Percentiles rank a stretch among this genome's conserved stretches.
These are phyloP conservation scores for Chaetodon auriga DNA, from an alignment of 2,113 vertebrate genomes.

Conservation along the genomic window DNA sequence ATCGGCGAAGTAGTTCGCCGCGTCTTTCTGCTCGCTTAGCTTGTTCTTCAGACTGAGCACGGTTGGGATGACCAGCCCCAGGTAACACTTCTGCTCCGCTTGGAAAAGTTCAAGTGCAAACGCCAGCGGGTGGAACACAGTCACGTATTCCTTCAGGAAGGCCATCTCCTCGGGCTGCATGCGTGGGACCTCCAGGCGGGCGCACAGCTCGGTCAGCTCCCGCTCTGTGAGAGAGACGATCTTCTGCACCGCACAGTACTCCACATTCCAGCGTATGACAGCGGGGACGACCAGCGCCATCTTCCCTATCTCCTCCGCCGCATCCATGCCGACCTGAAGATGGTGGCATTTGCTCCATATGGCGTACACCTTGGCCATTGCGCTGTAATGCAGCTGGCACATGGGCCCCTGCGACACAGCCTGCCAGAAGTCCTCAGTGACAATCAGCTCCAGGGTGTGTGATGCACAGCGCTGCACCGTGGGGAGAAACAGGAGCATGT, in stretches of 20 bases:
- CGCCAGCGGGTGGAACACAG: slow-evolving; percentile 81
- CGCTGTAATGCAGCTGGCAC: slow-evolving; percentile 76
- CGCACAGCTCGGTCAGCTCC: slow-evolving; percentile 77
- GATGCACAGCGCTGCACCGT: slow-evolving; percentile 78
- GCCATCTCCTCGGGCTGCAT: slow-evolving; percentile 79
- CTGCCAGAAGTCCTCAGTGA: slow-evolving; percentile 80
- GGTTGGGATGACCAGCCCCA: slow-evolving; percentile 82
- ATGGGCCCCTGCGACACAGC: slow-evolving; percentile 78
- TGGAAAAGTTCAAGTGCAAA: slow-evolving; percentile 84
- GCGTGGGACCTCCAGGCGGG: slow-evolving; percentile 72
- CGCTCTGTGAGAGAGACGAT: slow-evolving; percentile 75
- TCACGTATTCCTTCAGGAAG: slow-evolving; percentile 81
- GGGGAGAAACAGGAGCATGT: slow-evolving; percentile 79
- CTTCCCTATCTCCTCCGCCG: slow-evolving; percentile 75
- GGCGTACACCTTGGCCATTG: slow-evolving; percentile 77
- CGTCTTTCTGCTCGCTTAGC: slow-evolving; percentile 77
- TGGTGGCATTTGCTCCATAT: slow-evolving; percentile 81
- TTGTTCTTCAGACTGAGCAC: slow-evolving; percentile 84
- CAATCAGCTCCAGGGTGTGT: slow-evolving; percentile 79
- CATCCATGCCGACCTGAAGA: slow-evolving; percentile 71
- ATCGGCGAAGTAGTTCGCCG: slow-evolving; percentile 64
- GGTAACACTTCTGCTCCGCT: slow-evolving; percentile 83
- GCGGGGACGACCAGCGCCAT: slow-evolving; percentile 73
- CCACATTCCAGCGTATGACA: slow-evolving; percentile 79
- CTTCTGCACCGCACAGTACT: slow-evolving; percentile 81